Percentiles rank a stretch among this genome's conserved stretches.
Evolutionary conservation across 2,888 invertebrate species (phyloP).

Genomic region (Schizotus pectinicornis): DNA sequence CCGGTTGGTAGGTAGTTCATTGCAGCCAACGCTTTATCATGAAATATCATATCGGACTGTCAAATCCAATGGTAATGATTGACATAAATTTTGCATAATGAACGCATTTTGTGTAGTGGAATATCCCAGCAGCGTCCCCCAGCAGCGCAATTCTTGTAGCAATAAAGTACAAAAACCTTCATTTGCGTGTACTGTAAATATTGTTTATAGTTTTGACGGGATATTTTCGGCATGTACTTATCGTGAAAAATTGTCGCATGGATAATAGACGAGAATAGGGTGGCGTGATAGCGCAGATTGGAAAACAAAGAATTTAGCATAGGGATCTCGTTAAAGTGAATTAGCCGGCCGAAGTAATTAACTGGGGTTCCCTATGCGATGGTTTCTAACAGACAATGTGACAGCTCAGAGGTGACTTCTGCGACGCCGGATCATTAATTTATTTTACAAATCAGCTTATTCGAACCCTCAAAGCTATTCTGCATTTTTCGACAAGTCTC

Average conservation of each 20-base stretch:
- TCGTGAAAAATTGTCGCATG: conserved; percentile 1
- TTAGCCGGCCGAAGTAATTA: conserved; percentile 57
- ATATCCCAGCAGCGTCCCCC: conserved; percentile 38
- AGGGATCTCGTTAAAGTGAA: conserved; percentile 57
- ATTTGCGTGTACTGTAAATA: conserved; percentile 22
- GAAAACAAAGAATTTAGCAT: conserved; percentile 51
- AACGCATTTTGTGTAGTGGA: conserved; percentile 52
- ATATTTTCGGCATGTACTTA: background rate
- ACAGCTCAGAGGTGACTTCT: conserved; percentile 58
- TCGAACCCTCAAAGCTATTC: conserved; percentile 54
- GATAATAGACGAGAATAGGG: background rate
- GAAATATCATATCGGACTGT: conserved; percentile 59
- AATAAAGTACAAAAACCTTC: conserved; percentile 46
- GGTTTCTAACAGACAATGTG: conserved; percentile 57
- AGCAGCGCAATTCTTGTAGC: conserved; percentile 37
- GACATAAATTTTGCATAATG: conserved; percentile 59
- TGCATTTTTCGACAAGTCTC: conserved; percentile 54
- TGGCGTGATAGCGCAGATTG: conserved; percentile 15
- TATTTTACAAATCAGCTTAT: conserved; percentile 61
- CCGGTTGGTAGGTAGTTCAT: conserved; percentile 55
- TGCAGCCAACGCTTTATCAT: conserved; percentile 53
- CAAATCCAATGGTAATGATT: conserved; percentile 60
- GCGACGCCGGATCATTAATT: conserved; percentile 59
- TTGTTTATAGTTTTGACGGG: conserved; percentile 3
- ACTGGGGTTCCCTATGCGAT: conserved; percentile 52